Conservation (phyloP, 37 sponge, comb jelly and placozoan genomes). For the Eunapius fragilis region DNA sequence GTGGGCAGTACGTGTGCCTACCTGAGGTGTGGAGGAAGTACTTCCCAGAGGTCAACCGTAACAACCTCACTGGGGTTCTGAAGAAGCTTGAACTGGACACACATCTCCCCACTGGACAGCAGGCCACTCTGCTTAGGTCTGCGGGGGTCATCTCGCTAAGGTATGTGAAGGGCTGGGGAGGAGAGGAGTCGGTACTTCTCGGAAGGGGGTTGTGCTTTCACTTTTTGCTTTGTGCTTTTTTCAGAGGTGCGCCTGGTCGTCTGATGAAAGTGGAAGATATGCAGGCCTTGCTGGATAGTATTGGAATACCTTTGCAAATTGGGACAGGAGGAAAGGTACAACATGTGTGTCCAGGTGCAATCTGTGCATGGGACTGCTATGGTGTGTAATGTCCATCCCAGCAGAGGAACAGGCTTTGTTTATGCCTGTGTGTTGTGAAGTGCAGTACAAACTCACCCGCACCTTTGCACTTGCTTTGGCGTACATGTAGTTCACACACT, state of each 20-base stretch:
- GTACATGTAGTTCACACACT: no score
- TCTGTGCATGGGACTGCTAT: no score
- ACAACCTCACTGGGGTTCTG: constrained; percentile 56
- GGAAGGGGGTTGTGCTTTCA: no score
- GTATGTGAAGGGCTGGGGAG: constrained; percentile 10
- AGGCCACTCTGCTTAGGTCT: constrained; percentile 67
- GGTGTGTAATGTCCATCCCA: no score
- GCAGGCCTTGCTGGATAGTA: constrained; percentile 59
- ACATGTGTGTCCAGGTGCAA: no score
- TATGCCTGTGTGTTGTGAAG: no score
- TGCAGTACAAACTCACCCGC: no score
- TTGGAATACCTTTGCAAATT: constrained; percentile 60
- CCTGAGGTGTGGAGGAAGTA: constrained; percentile 68
- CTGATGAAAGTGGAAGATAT: constrained; percentile 50
- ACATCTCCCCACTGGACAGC: constrained; percentile 61
- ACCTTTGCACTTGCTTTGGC: no score
- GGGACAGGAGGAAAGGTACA: constrained; percentile 4
- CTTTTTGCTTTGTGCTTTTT: neutral
- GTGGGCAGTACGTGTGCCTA: constrained; percentile 58
- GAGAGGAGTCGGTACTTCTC: no score
- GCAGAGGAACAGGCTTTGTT: no score
- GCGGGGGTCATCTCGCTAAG: constrained; percentile 67
- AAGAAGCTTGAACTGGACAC: constrained; percentile 56
- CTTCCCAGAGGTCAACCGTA: constrained; percentile 75
- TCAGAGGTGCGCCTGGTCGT: constrained; percentile 63